Evolutionary conservation across 1,140 invertebrate genomes (phyloP).

Genomic region (Lasioglossum baleicum): DNA sequence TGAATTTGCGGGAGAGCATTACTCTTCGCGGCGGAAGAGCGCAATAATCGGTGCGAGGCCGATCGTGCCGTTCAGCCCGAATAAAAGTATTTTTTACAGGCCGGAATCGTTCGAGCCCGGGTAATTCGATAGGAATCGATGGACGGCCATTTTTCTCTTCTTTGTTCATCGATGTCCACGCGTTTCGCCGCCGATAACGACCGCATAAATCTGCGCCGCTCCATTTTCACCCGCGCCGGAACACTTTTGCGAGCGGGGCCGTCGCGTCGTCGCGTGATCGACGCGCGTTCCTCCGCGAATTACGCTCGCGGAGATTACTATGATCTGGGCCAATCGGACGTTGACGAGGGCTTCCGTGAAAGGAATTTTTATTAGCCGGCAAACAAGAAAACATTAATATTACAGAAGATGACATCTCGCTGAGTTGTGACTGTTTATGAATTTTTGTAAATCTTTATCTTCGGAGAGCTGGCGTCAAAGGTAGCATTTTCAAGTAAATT

Average conservation of each 20-base stretch:
- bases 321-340: background rate
- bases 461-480: too few species aligned
- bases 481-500: too few species aligned
- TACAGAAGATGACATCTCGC: too few species aligned
- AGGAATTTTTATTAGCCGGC: too few species aligned
- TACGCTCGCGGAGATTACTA: background rate
- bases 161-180: constrained; percentile 1
- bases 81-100: constrained; percentile 38
- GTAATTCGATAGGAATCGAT: constrained; percentile 48
- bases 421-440: too few species aligned
- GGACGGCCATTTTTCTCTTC: constrained; percentile 30
- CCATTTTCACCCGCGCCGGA: background rate
- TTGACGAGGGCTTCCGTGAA: background rate
- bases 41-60: constrained; percentile 50
- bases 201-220: constrained; percentile 1
- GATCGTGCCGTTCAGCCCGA: constrained; percentile 17
- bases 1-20: constrained; percentile 47
- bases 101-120: constrained; percentile 31
- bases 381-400: too few species aligned
- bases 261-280: background rate
- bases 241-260: background rate
- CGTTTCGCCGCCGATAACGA: constrained; percentile 11
- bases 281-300: background rate
- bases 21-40: constrained; percentile 55
- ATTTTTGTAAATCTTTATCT: too few species aligned